phyloP scores from a whole-genome alignment of 2,888 invertebrate genomes.

The Altica lythri region DNA sequence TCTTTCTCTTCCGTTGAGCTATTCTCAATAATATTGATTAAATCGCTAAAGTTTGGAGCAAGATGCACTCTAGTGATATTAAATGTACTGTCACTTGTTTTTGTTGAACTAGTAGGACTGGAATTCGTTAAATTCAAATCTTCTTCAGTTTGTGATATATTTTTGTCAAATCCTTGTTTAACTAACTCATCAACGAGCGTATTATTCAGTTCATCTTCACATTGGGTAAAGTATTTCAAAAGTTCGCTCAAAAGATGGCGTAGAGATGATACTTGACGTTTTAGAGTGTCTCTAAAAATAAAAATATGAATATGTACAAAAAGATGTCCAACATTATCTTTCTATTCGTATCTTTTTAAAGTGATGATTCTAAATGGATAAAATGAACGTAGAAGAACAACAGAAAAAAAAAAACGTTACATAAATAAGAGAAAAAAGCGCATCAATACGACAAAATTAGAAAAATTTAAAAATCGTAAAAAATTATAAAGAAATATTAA shows the following conservation, averaged over 20 bases:
- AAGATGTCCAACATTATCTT: no score
- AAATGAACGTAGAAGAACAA: no score
- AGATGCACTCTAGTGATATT: conserved; percentile 64
- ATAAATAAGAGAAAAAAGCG: no score
- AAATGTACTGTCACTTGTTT: conserved; percentile 35
- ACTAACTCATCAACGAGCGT: conserved; percentile 70
- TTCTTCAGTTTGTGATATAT: conserved; percentile 42
- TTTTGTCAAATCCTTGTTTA: conserved; percentile 53
- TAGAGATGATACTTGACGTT: conserved; percentile 68
- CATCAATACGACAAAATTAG: no score
- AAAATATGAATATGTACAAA: no score
- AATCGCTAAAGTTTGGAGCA: conserved; percentile 69
- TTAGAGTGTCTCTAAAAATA: conserved; percentile 66
- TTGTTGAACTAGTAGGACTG: conserved; percentile 39
- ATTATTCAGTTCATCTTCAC: conserved; percentile 79
- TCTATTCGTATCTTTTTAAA: no score
- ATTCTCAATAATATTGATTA: conserved; percentile 66
- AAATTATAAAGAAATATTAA: no score
- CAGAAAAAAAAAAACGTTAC: no score
- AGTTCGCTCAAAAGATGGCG: conserved; percentile 71
- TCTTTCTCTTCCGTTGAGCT: conserved; percentile 63
- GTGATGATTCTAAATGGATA: no score
- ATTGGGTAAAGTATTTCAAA: conserved; percentile 73
- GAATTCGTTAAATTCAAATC: conserved; percentile 43
- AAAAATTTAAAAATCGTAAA: no score